These are phyloP conservation scores for Trichechus manatus DNA, from an alignment of 2,113 vertebrate genomes.

Conservation along the genomic window DNA sequence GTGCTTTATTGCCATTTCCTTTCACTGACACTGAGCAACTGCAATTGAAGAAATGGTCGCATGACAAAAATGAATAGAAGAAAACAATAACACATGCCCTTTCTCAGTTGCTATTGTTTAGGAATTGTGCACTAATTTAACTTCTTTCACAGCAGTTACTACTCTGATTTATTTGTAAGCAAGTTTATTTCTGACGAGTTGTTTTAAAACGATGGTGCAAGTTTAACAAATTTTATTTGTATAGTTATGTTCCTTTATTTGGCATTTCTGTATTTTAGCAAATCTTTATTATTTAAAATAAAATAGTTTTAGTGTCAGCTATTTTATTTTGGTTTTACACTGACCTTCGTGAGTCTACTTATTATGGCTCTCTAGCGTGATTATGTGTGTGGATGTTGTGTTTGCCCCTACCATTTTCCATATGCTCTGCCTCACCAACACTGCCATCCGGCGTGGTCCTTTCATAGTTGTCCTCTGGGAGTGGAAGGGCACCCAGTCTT, in stretches of 20 bases:
- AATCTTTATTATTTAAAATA: slow-evolving; percentile 76
- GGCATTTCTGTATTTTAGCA: slow-evolving; percentile 77
- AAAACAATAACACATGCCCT: slow-evolving; percentile 61
- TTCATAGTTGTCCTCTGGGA: slow-evolving; percentile 99
- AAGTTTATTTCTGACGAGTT: slow-evolving; percentile 77
- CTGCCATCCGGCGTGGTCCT: slow-evolving; percentile 99
- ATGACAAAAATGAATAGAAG: slow-evolving; percentile 80
- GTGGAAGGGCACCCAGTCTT: slow-evolving; percentile 99
- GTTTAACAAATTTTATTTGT: slow-evolving; percentile 74
- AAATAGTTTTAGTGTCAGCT: slow-evolving; percentile 76
- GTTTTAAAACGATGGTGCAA: slow-evolving; percentile 73
- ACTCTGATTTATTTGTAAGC: slow-evolving; percentile 55
- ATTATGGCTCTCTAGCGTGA: slow-evolving; percentile 87
- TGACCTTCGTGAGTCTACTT: slow-evolving; percentile 86
- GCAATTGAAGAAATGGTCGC: slow-evolving; percentile 75
- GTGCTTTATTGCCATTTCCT: slow-evolving; percentile 48
- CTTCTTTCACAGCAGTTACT: slow-evolving; percentile 51
- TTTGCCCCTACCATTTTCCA: slow-evolving; percentile 99
- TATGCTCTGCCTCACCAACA: slow-evolving; percentile 99
- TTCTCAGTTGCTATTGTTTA: slow-evolving; percentile 63
- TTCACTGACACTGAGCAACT: slow-evolving; percentile 50
- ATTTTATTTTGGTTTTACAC: slow-evolving; percentile 81
- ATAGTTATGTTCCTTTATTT: slow-evolving; percentile 82
- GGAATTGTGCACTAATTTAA: slow-evolving; percentile 70
- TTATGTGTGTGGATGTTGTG: slow-evolving; percentile 91